Percentiles rank a stretch among this genome's conserved stretches.
phyloP scores from a whole-genome alignment of 2,888 invertebrate species.

The Blera fallax region DNA sequence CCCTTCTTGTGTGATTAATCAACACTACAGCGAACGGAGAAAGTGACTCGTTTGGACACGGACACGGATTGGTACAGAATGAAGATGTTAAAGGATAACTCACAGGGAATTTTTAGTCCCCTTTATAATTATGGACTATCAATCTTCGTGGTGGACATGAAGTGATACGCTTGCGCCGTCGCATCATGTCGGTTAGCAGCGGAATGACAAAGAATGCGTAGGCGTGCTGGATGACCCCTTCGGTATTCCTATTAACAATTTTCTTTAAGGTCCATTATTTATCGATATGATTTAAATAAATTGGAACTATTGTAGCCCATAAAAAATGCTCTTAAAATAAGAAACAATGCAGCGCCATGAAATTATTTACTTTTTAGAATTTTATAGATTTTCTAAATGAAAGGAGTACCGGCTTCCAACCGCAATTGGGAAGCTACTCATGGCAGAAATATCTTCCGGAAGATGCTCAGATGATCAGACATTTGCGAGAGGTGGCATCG shows the following conservation, averaged over 20 bases:
- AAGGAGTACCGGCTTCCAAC: too few species aligned
- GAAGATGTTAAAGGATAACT: slow-evolving; percentile 51
- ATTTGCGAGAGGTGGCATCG: too few species aligned
- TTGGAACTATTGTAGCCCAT: background rate
- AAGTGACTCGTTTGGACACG: slow-evolving; percentile 14
- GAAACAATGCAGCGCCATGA: background rate
- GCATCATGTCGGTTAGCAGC: slow-evolving; percentile 39
- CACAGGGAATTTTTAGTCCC: slow-evolving; percentile 1
- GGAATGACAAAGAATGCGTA: slow-evolving; percentile 45
- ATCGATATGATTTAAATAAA: slow-evolving; percentile 35
- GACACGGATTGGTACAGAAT: slow-evolving; percentile 26
- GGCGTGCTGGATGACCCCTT: slow-evolving; percentile 54
- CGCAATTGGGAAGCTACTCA: too few species aligned
- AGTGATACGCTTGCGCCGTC: slow-evolving; percentile 58
- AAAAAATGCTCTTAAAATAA: slow-evolving; percentile 1
- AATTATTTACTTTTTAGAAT: background rate
- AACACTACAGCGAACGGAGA: slow-evolving; percentile 29
- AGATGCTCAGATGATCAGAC: too few species aligned
- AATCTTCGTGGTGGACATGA: slow-evolving; percentile 62
- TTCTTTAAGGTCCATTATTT: slow-evolving; percentile 48
- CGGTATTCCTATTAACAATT: slow-evolving; percentile 41
- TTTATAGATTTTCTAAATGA: too few species aligned
- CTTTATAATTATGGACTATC: slow-evolving; percentile 69
- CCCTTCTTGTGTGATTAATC: slow-evolving; percentile 66
- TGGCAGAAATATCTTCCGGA: too few species aligned